Percentiles rank a stretch among this genome's conserved stretches.
These are phyloP conservation scores for Folsomia manolachei DNA, from an alignment of 2,888 invertebrate species.

Conservation along the genomic window DNA sequence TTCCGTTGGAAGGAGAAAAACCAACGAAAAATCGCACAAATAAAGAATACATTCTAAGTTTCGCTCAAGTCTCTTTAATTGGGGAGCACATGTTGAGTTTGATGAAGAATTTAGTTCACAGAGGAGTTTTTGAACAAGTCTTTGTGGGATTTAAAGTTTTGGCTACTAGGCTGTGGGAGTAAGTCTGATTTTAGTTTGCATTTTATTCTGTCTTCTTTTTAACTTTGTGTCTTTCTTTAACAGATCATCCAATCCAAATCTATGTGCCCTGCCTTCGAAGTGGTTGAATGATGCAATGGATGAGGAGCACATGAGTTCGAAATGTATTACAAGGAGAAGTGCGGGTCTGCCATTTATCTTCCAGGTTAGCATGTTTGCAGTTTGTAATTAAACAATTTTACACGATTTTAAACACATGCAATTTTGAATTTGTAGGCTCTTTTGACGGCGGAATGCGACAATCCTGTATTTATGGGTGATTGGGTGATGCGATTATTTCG, in stretches of 20 bases:
- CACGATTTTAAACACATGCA: no score
- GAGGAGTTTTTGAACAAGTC: conserved; percentile 96
- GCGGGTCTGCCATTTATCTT: conserved; percentile 93
- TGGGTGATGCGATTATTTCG: conserved; percentile 40
- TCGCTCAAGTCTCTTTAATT: conserved; percentile 59
- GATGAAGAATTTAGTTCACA: conserved; percentile 69
- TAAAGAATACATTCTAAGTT: conserved; percentile 54
- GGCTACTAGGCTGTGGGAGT: conserved; percentile 68
- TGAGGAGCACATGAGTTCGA: conserved; percentile 54
- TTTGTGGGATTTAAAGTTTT: conserved; percentile 81
- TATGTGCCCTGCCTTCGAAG: conserved; percentile 62
- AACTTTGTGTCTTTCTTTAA: background rate
- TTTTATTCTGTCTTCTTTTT: background rate
- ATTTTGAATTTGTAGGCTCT: conserved; percentile 29
- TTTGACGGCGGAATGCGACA: conserved; percentile 36
- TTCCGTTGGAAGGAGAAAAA: conserved; percentile 55
- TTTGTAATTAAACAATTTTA: no score
- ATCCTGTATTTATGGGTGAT: conserved; percentile 36
- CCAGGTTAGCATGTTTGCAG: no score
- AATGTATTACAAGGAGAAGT: conserved; percentile 81
- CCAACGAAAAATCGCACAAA: background rate
- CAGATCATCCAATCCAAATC: conserved; percentile 52
- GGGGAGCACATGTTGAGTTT: conserved; percentile 67
- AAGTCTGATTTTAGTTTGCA: conserved; percentile 51
- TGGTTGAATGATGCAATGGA: conserved; percentile 60